phyloP scores from a whole-genome alignment of 1,140 invertebrate genomes.

The Anoplophora glabripennis region DNA sequence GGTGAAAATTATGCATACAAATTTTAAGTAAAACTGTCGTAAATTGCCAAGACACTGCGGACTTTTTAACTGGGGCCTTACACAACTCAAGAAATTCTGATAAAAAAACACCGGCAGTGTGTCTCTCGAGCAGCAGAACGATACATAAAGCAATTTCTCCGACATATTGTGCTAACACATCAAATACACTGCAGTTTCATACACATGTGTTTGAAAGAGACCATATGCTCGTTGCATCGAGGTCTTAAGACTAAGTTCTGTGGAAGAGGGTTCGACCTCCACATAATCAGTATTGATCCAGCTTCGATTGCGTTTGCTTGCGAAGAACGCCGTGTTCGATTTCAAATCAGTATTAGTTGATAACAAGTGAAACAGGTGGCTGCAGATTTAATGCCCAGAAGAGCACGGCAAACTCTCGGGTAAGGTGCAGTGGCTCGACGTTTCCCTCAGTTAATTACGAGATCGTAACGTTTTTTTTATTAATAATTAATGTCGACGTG shows the following conservation, averaged over 20 bases:
- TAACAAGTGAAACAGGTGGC: constrained; percentile 1
- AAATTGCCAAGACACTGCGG: not conserved
- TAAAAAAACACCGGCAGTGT: too few species aligned
- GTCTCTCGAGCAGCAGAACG: too few species aligned
- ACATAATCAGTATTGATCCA: constrained; percentile 23
- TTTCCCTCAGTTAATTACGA: too few species aligned
- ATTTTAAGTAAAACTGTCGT: not conserved
- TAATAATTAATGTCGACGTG: too few species aligned
- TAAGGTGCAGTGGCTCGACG: too few species aligned
- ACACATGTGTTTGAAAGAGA: constrained; percentile 5
- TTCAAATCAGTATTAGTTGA: not conserved
- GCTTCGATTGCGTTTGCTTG: constrained; percentile 18
- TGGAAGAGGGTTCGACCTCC: constrained; percentile 23
- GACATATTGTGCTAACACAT: constrained; percentile 1
- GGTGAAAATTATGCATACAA: not conserved
- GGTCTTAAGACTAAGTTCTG: constrained; percentile 20
- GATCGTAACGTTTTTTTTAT: too few species aligned
- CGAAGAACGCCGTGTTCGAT: not conserved
- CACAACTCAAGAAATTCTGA: too few species aligned
- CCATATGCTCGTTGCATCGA: constrained; percentile 13
- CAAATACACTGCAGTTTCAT: constrained; percentile 2
- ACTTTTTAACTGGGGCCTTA: not conserved
- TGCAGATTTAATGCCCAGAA: not conserved
- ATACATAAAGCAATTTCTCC: too few species aligned
- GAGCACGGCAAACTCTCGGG: not conserved